Percentiles rank a stretch among this genome's conserved stretches.
Evolutionary conservation across 1,140 invertebrate species (phyloP).

Genomic region (Anoplolepis gracilipes): DNA sequence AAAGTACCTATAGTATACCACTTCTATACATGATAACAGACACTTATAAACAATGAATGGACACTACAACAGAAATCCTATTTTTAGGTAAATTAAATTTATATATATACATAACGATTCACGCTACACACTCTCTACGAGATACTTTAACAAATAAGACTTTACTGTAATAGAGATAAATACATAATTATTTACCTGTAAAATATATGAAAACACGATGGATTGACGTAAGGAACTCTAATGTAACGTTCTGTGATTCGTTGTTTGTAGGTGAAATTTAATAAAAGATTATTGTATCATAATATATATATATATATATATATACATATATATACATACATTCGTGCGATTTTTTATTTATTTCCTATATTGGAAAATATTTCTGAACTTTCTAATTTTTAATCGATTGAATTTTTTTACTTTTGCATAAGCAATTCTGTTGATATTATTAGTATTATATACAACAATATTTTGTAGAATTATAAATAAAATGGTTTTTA

Average conservation of each 20-base stretch:
- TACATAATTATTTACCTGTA: constrained; percentile 85
- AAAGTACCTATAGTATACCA: constrained; percentile 83
- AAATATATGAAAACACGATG: constrained; percentile 84
- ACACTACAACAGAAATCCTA: constrained; percentile 82
- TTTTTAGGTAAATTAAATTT: constrained; percentile 85
- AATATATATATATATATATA: constrained; percentile 42
- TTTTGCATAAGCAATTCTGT: not conserved
- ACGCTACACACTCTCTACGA: constrained; percentile 79
- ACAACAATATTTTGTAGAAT: no score
- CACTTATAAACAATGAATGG: constrained; percentile 83
- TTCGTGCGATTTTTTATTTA: not conserved
- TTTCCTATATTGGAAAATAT: not conserved
- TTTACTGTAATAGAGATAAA: constrained; percentile 85
- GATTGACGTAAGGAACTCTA: constrained; percentile 85
- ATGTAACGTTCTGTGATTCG: constrained; percentile 87
- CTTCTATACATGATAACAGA: constrained; percentile 81
- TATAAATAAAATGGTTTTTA: no score
- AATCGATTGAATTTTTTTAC: not conserved
- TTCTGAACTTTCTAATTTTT: not conserved
- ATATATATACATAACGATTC: constrained; percentile 83
- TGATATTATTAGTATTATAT: not conserved
- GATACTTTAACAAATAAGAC: constrained; percentile 85
- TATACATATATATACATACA: not conserved
- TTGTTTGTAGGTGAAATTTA: constrained; percentile 87
- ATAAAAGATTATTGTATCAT: constrained; percentile 85